Evolutionary conservation across 2,888 invertebrate genomes (phyloP).

Genomic region (Xylota segnis): DNA sequence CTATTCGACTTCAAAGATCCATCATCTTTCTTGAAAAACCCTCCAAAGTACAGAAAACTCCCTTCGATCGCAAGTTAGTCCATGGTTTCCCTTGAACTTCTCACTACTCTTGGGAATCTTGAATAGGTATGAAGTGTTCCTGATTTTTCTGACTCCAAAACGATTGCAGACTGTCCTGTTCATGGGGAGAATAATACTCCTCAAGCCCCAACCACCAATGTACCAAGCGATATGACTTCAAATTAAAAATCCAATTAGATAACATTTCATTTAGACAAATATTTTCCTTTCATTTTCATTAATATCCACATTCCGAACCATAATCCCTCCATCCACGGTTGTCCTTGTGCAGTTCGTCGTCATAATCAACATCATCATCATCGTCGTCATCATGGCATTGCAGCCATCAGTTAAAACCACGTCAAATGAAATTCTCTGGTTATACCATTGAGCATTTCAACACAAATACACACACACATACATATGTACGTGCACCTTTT

Average conservation of each 20-base stretch:
- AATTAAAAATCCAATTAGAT: conserved; percentile 60
- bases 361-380: conserved; percentile 8
- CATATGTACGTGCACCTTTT: not conserved
- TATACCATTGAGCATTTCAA: conserved; percentile 13
- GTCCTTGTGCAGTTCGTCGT: conserved; percentile 16
- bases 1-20: too few species aligned
- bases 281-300: conserved; percentile 67
- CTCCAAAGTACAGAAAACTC: too few species aligned
- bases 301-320: conserved; percentile 37
- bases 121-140: too few species aligned
- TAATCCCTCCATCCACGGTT: not conserved
- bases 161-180: too few species aligned
- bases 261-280: conserved; percentile 55
- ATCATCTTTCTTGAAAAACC: too few species aligned
- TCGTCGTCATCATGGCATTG: not conserved
- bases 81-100: too few species aligned
- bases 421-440: conserved; percentile 42
- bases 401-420: conserved; percentile 43
- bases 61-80: too few species aligned
- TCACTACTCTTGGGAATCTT: too few species aligned
- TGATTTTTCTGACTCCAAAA: too few species aligned
- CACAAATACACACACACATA: conserved; percentile 1
- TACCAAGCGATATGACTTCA: not conserved
- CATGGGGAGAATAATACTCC: not conserved
- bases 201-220: not conserved